These are phyloP conservation scores for Clanis bilineata DNA, from an alignment of 2,888 invertebrate species.

Conservation along the genomic window DNA sequence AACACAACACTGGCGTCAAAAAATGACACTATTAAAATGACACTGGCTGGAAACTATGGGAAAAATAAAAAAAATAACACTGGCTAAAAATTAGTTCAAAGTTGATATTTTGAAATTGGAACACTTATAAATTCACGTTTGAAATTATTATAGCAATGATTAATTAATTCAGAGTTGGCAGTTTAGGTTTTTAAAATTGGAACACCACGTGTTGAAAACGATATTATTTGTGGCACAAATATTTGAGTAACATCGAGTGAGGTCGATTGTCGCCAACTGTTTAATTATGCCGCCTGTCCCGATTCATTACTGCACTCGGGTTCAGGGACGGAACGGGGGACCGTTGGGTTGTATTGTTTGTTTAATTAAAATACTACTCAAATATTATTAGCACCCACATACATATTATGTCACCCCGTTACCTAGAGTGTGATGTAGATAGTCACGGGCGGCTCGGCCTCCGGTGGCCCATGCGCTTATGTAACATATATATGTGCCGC, in stretches of 20 bases:
- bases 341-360: not conserved
- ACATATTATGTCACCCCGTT: too few species aligned
- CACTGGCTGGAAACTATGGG: not conserved
- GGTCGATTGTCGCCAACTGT: conserved; percentile 71
- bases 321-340: conserved; percentile 63
- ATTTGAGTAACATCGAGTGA: conserved; percentile 59
- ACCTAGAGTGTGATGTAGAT: too few species aligned
- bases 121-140: not conserved
- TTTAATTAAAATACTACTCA: not conserved
- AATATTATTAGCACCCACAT: too few species aligned
- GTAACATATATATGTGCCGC: too few species aligned
- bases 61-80: not conserved
- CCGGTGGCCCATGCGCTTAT: too few species aligned
- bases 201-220: conserved; percentile 18
- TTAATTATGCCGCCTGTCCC: conserved; percentile 77
- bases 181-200: too few species aligned
- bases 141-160: not conserved
- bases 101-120: not conserved
- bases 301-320: conserved; percentile 75
- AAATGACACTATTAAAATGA: not conserved
- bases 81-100: not conserved
- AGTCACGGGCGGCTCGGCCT: too few species aligned
- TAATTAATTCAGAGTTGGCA: not conserved
- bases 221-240: conserved; percentile 38
- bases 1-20: conserved; percentile 10